A percentile compares a stretch with the other conserved stretches of the same genome.
Conservation (phyloP, 2,797 vertebrate species). For the Epinephelus awoara region DNA sequence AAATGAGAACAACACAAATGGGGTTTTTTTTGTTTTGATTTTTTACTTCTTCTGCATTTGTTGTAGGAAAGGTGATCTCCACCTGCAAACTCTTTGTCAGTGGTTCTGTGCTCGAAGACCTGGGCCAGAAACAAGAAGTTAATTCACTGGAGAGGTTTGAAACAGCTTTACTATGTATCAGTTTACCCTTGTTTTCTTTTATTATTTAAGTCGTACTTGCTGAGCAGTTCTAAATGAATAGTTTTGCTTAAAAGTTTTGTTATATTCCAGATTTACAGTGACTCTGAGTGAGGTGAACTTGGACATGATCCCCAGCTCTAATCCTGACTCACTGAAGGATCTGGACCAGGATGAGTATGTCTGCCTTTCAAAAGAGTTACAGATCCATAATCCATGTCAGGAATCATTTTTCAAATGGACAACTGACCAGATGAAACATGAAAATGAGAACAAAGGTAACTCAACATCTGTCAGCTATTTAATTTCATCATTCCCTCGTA, state of each 20-base stretch:
- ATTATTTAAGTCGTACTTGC: background rate
- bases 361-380: slow-evolving; percentile 48
- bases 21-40: too few species aligned
- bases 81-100: slow-evolving; percentile 68
- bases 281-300: slow-evolving; percentile 13
- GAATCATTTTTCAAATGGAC: slow-evolving; percentile 75
- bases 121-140: slow-evolving; percentile 43
- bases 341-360: slow-evolving; percentile 47
- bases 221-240: background rate
- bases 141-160: slow-evolving; percentile 79
- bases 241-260: slow-evolving; percentile 1
- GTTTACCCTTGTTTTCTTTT: background rate
- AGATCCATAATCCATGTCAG: slow-evolving; percentile 46
- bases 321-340: slow-evolving; percentile 70
- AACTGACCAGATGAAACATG: slow-evolving; percentile 31
- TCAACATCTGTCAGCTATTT: background rate
- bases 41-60: background rate
- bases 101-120: slow-evolving; percentile 72
- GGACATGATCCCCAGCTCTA: slow-evolving; percentile 77
- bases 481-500: background rate
- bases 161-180: background rate
- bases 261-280: slow-evolving; percentile 68
- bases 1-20: too few species aligned
- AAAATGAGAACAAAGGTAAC: slow-evolving; percentile 47
- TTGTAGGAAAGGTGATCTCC: slow-evolving; percentile 74